phyloP scores from a whole-genome alignment of 2,888 invertebrate species.

The Maniola hyperantus region DNA sequence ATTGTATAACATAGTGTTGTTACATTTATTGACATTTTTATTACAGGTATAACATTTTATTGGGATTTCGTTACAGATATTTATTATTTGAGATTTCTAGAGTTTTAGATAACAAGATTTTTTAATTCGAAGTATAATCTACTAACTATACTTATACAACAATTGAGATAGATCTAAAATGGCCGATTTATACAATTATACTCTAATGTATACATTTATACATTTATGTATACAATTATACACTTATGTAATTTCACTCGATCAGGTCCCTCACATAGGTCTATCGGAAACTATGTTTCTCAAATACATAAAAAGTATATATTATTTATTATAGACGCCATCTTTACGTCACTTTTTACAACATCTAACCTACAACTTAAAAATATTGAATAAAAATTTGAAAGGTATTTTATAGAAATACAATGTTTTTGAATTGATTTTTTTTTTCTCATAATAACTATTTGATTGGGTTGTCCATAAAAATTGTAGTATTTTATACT shows the following conservation, averaged over 20 bases:
- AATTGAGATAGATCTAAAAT: slow-evolving; percentile 25
- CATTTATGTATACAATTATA: slow-evolving; percentile 28
- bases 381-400: neutral
- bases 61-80: neutral
- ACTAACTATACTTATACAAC: neutral
- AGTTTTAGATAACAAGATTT: neutral
- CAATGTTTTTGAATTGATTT: too few relatives aligned
- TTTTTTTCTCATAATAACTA: too few relatives aligned
- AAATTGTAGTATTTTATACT: too few relatives aligned
- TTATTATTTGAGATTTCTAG: neutral
- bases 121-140: neutral
- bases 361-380: slow-evolving; percentile 1
- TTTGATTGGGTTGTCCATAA: too few relatives aligned
- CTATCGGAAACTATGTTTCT: slow-evolving; percentile 33
- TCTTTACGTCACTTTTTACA: neutral
- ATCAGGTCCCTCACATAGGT: slow-evolving; percentile 34
- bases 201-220: neutral
- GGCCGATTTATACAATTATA: slow-evolving; percentile 23
- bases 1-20: too few relatives aligned
- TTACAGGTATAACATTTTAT: neutral
- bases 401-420: neutral
- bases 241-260: slow-evolving; percentile 35
- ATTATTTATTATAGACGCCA: slow-evolving; percentile 8
- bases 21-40: neutral
- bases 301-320: slow-evolving; percentile 8